Evolutionary conservation across 1,140 invertebrate species (phyloP), one percentile per base, ranked within the genome.

Genomic region (Littorina saxatilis): DNA sequence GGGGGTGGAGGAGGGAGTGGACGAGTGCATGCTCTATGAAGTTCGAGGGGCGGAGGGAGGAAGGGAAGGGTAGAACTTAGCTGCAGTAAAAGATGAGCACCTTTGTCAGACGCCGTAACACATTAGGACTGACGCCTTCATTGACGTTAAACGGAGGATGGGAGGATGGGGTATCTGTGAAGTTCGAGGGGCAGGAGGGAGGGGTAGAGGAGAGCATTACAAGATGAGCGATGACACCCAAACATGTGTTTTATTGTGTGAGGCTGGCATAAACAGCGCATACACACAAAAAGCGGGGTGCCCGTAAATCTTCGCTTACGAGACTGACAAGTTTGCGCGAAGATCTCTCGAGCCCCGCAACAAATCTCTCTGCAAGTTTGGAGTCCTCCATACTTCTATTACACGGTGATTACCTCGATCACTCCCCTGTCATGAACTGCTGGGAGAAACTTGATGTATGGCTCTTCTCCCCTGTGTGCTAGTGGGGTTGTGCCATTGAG

Each of bases 231-330:
- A 39, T 73, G 70, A 43, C 70, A 73, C 70, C 70, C 35, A 43
- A 73, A 73, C 70, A 73, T 73, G 70, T 73, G 70, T 73, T 73
- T 73, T 73, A 73, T 73, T 73, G 40, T 73, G 17, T n/a, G 70
- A 37, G 70, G 37, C 39, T 73, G 70, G 23, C 70, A 73, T 43
- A 73, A 73, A 73, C 43, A 27, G 29, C 70, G 39, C 70, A n/a
- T 39, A 73, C 39, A 39, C 70, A n/a, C 70, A 73, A 73, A 39
- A n/a, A 35, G n/a, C 39, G 20, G 13, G n/a, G n/a, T n/a, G n/a
- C 70, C 40, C 39, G 29, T 73, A 73, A 73, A 73, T 73, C 70
- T 73, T 27, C 17, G 7, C 70, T 73, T 73, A 73, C 70, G 37
- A 73, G 70, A n/a, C 37, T 73, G 70, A 73, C 70, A 73, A 73